A percentile compares a stretch with the other conserved stretches of the same genome.
Conservation (phyloP, 2,888 invertebrate genomes). For the Antheraea assamensis region DNA sequence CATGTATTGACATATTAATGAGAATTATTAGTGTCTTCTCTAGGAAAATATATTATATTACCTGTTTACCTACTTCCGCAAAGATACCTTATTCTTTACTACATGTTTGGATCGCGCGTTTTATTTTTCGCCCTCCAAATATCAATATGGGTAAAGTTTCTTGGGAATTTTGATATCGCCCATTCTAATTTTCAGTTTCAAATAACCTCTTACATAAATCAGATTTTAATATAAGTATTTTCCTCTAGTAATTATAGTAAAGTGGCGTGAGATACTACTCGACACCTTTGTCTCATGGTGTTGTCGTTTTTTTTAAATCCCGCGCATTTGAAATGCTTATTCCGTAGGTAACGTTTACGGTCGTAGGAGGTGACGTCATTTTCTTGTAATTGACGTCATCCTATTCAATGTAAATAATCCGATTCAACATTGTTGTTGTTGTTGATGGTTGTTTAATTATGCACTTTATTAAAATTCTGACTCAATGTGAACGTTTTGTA, state of each 20-base stretch:
- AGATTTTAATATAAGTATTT: neutral
- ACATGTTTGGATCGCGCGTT: neutral
- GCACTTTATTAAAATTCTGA: slow-evolving; percentile 13
- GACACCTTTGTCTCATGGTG: neutral
- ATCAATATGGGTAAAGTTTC: neutral
- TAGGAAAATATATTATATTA: too few relatives aligned
- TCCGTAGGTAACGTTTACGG: neutral
- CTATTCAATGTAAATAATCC: slow-evolving; percentile 66
- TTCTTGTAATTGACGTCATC: slow-evolving; percentile 43
- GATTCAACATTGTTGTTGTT: slow-evolving; percentile 39
- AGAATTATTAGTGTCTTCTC: too few relatives aligned
- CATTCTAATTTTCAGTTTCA: too few relatives aligned
- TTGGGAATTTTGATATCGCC: too few relatives aligned
- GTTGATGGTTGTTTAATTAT: slow-evolving; percentile 1
- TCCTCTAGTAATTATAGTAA: neutral
- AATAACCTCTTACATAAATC: too few relatives aligned
- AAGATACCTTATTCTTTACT: neutral
- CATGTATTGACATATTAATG: too few relatives aligned
- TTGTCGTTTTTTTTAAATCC: neutral
- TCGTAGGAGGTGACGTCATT: neutral
- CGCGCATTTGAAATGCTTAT: neutral
- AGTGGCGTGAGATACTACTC: neutral
- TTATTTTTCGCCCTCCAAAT: neutral
- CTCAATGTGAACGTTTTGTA: slow-evolving; percentile 5
- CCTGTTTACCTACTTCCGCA: neutral